Percentiles rank a stretch among this genome's conserved stretches.
These are phyloP conservation scores for Helarctos malayanus DNA, from an alignment of 2,797 vertebrate genomes.

Conservation along the genomic window DNA sequence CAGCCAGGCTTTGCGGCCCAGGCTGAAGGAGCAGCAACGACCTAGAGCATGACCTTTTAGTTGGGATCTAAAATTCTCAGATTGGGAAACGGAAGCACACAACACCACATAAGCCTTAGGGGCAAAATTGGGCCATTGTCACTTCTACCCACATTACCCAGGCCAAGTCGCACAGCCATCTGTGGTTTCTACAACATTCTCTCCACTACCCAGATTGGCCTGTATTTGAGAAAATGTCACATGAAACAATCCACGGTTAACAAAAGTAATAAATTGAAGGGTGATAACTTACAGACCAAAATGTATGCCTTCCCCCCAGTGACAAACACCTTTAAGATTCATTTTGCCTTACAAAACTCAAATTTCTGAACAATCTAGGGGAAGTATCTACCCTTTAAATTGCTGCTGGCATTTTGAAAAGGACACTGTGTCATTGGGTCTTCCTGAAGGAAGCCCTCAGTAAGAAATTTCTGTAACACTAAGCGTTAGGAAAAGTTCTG, in stretches of 20 bases:
- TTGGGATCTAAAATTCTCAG: not conserved
- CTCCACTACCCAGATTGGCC: not conserved
- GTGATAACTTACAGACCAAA: not conserved
- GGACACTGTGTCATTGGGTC: not conserved
- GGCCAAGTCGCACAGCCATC: not conserved
- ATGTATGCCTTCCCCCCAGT: not conserved
- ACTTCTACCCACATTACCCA: not conserved
- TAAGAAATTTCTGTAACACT: conserved; percentile 10
- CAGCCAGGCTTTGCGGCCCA: not conserved
- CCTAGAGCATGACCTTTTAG: not conserved
- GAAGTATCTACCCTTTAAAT: not conserved
- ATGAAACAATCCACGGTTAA: not conserved
- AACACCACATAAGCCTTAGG: not conserved
- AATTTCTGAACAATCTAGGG: conserved; percentile 16
- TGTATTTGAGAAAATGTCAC: conserved; percentile 6
- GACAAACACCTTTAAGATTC: not conserved
- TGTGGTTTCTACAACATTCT: not conserved
- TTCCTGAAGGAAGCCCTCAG: conserved; percentile 14
- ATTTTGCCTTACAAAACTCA: conserved; percentile 54
- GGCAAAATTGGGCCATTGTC: not conserved
- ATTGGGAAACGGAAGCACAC: not conserved
- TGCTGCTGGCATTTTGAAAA: conserved; percentile 48
- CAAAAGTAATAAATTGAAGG: not conserved
- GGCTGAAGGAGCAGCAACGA: not conserved
- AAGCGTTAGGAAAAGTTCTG: not conserved